Base-by-base conservation (phyloP, 2,888 invertebrate genomes). In the Eilema depressum region DNA sequence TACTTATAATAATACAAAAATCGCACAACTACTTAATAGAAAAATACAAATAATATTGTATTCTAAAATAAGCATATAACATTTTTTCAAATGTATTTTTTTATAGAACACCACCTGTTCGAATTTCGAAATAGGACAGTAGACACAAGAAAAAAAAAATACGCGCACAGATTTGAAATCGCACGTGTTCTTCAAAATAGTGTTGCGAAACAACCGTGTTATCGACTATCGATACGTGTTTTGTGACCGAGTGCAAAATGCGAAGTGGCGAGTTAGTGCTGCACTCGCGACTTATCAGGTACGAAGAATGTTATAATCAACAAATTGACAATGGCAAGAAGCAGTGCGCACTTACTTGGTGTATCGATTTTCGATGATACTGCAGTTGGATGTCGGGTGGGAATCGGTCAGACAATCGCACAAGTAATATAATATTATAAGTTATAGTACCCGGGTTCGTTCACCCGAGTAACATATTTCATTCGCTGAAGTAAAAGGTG, bases 1-100 rank as follows among this genome's bases (percentile, higher is more conserved):
- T 56, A 63, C 5, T 63, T 63, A 60, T 56, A 63, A 66, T 70
- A 66, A 69, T 30, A 77, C 20, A 56, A 53, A 7, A 41, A 33
- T 4, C 17, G 23, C 26, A 68, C 53, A 17, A 66, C 87, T 92
- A 91, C 84, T 92, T 91, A 85, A 92, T 92, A 69, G 92, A 80
- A 63, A 91, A 92, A 86, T 92, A 89, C 84, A 90, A 75, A 76
- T 88, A 90, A 88, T 91, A 79, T 75, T 90, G 89, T 88, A 86
- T 87, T 74, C 84, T 82, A 74, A 71, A 81, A 70, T 75, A 80
- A 78, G 83, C 85, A 83, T 86, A 81, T 84, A 89, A 76, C 92
- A 92, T 92, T 83, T 88, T 90, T 84, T 83, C 76, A 26, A 33
- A 53, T 14, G n/a, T 33, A 37, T 10, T 26, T 63, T 41, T 61